Base-by-base conservation (phyloP, 2,888 invertebrate species). In the Trissoscelio sp. region DNA sequence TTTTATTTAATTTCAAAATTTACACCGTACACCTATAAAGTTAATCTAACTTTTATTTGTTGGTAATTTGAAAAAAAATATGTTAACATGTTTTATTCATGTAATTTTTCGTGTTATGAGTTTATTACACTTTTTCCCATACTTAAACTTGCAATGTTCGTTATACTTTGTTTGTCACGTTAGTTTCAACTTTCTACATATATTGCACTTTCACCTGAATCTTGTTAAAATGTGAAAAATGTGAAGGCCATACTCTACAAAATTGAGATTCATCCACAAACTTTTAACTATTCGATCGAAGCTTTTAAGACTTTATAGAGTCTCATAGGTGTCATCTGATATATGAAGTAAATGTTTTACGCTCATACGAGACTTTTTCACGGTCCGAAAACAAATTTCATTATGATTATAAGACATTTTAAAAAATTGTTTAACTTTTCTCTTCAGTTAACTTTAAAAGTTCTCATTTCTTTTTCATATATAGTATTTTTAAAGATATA, bases 181-280 rank as follows among this genome's bases (percentile, higher is more conserved):
- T 39, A 55, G 28, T 28, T 57, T 69, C 46, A 69, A 69, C 67
- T 69, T 69, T 57, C 37, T 57, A 44, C 57, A 34, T 70, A 70
- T 37, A 70, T 70, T 34, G 57, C 58, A 58, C 51, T 70, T 70
- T 58, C 37, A 34, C 28, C 70, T 37, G 58, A 70, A 58, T 60
- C 58, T 70, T 39, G 58, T 70, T 70, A 70, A 70, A 70, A 70
- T 28, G 48, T 70, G 70, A 70, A 70, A 70, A 70, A 70, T 70
- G 37, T 28, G 48, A 46, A 37, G 34, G 16, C 16, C 24, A 66
- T 53, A 60, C 14, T 20, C 44, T 28, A 12, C 58, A 18, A 70
- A 58, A 70, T 58, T 70, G 58, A 70, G 58, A 70, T 60, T 70
- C 48, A 70, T 70, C 39, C 48, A 31, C n/a, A 28, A 70, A 70